Percentiles rank a stretch among this genome's conserved stretches.
Conservation (phyloP, 2,113 vertebrate genomes). For the Pseudopipra pipra region DNA sequence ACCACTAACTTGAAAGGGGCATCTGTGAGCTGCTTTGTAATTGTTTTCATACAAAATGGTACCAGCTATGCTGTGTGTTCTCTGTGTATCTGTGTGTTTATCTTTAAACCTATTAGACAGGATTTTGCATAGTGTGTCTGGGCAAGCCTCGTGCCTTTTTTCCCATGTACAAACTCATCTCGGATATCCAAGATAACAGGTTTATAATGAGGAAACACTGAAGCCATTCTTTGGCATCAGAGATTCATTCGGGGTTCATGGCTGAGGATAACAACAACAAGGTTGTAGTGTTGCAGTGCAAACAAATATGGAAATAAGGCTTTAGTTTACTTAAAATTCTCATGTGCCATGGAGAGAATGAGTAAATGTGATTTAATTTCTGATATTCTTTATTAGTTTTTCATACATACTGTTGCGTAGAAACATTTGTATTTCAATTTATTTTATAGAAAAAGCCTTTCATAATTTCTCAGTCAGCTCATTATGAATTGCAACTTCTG, state of each 20-base stretch:
- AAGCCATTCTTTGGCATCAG: neutral
- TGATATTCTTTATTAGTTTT: constrained; percentile 34
- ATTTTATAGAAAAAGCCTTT: constrained; percentile 28
- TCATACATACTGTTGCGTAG: neutral
- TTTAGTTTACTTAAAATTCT: neutral
- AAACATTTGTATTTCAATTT: constrained; percentile 47
- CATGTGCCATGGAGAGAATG: neutral
- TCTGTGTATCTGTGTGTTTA: neutral
- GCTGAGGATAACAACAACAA: neutral
- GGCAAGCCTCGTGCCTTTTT: neutral
- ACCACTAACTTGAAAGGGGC: accelerated
- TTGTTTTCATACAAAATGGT: neutral
- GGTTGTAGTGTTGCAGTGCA: neutral
- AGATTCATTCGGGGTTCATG: neutral
- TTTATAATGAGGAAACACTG: neutral
- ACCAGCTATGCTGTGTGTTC: neutral
- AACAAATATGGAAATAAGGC: neutral
- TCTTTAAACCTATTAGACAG: neutral
- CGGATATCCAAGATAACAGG: neutral
- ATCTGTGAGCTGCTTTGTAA: accelerated
- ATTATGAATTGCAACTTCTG: constrained; percentile 39
- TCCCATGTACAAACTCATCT: neutral
- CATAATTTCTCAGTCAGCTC: neutral
- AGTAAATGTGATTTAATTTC: neutral
- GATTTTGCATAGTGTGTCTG: neutral